These are phyloP conservation scores for Aleiodes testaceus DNA, from an alignment of 2,888 invertebrate genomes.

Conservation along the genomic window DNA sequence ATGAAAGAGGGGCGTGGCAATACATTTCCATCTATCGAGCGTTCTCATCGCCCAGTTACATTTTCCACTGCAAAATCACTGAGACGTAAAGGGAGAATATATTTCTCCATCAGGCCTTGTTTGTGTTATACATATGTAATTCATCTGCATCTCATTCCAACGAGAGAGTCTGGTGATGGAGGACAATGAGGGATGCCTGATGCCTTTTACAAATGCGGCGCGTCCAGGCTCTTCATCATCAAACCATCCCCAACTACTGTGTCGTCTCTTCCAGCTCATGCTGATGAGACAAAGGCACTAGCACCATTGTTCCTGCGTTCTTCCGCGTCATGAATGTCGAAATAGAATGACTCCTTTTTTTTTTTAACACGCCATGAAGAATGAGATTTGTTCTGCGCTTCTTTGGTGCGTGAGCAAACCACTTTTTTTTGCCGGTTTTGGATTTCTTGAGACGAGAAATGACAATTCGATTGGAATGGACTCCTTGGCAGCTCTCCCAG, in stretches of 20 bases:
- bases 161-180: background rate
- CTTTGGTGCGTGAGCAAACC: too few relatives aligned
- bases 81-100: too few relatives aligned
- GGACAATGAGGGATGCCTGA: constrained; percentile 29
- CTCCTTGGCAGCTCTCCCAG: too few relatives aligned
- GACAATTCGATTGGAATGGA: too few relatives aligned
- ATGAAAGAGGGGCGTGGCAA: constrained; percentile 40
- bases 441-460: too few relatives aligned
- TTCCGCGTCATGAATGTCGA: constrained; percentile 31
- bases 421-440: too few relatives aligned
- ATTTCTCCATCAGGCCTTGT: too few relatives aligned
- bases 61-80: background rate
- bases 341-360: constrained; percentile 18
- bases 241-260: background rate
- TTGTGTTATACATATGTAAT: background rate
- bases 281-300: constrained; percentile 39
- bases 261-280: constrained; percentile 1
- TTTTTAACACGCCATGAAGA: background rate
- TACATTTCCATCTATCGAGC: constrained; percentile 37
- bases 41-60: background rate
- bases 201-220: constrained; percentile 18
- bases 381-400: background rate
- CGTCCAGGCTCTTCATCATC: constrained; percentile 28
- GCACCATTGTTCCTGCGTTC: constrained; percentile 28
- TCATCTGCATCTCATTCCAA: background rate